phyloP scores from a whole-genome alignment of 2,113 vertebrate genomes.

The Spea bombifrons region DNA sequence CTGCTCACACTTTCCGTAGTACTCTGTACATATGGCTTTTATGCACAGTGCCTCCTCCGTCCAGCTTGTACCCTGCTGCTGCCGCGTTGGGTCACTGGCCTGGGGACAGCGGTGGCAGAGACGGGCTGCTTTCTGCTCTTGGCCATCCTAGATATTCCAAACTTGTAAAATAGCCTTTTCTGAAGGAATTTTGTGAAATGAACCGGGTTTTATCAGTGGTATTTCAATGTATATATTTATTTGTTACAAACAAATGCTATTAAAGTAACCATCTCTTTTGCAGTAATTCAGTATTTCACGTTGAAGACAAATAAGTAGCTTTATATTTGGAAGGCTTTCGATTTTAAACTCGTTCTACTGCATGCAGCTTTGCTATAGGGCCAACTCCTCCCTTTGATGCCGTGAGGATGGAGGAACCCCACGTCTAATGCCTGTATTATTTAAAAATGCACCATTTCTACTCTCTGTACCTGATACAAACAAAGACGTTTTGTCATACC shows the following conservation, averaged over 20 bases:
- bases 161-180: conserved; percentile 71
- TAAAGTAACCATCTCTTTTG: conserved; percentile 63
- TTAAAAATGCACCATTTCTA: conserved; percentile 74
- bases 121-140: conserved; percentile 37
- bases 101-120: neutral
- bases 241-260: conserved; percentile 63
- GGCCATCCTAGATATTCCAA: conserved; percentile 58
- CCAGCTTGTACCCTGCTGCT: neutral
- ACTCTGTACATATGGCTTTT: conserved; percentile 84
- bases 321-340: conserved; percentile 68
- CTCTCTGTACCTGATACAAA: conserved; percentile 79
- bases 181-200: conserved; percentile 68
- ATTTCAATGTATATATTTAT: conserved; percentile 67
- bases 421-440: conserved; percentile 76
- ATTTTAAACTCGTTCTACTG: conserved; percentile 68
- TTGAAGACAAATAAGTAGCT: conserved; percentile 60
- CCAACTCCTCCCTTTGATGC: conserved; percentile 69
- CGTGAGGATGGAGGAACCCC: conserved; percentile 67
- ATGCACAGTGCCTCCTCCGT: conserved; percentile 74
- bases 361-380: conserved; percentile 73
- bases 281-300: conserved; percentile 63
- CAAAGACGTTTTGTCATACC: conserved; percentile 62
- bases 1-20: conserved; percentile 64
- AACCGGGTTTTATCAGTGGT: conserved; percentile 67
- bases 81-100: neutral